Evolutionary conservation across 1,140 invertebrate genomes (phyloP).

Genomic region (Drosophila biarmipes): DNA sequence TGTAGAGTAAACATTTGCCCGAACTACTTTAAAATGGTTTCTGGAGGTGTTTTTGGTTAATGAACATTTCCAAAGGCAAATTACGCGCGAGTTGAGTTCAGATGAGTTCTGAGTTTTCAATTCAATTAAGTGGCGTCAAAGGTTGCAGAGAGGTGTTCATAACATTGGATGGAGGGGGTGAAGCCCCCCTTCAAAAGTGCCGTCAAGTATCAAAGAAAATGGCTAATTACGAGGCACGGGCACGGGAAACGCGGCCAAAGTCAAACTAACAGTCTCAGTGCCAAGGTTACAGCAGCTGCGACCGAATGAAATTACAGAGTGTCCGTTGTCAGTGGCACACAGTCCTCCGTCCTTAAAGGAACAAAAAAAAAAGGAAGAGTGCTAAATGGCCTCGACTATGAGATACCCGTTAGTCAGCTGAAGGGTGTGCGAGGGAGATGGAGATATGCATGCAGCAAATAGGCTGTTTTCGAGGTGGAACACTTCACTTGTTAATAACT

Average conservation of each 20-base stretch:
- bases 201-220: conserved; percentile 61
- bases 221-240: conserved; percentile 43
- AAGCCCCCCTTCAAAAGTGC: conserved; percentile 1
- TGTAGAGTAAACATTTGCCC: conserved; percentile 60
- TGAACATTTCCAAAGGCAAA: conserved; percentile 69
- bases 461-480: too few species aligned
- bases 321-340: conserved; percentile 50
- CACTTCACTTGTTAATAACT: too few species aligned
- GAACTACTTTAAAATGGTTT: conserved; percentile 48
- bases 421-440: too few species aligned
- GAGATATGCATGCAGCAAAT: too few species aligned
- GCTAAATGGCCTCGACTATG: too few species aligned
- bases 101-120: conserved; percentile 67
- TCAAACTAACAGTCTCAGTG: conserved; percentile 33
- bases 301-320: conserved; percentile 70
- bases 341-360: conserved; percentile 13
- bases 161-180: neutral
- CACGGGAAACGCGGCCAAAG: conserved; percentile 16
- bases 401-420: too few species aligned
- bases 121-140: conserved; percentile 73
- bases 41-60: conserved; percentile 37
- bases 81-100: conserved; percentile 67
- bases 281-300: conserved; percentile 43
- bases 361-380: neutral
- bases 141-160: conserved; percentile 36